Evolutionary conservation across 2,888 invertebrate species (phyloP), one percentile per base, ranked within the genome.

Genomic region (Noctua comes): DNA sequence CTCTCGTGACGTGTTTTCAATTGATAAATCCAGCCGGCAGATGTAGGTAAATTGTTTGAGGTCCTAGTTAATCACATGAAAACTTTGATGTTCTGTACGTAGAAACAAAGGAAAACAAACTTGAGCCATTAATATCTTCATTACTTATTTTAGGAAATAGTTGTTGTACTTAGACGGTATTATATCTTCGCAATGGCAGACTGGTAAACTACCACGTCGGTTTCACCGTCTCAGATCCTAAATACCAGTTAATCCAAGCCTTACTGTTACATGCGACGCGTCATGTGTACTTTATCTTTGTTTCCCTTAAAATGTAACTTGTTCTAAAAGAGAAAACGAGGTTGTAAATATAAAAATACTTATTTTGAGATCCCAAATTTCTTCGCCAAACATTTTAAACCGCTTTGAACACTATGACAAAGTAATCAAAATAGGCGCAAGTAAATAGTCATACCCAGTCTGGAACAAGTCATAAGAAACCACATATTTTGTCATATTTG

Each of bases 171-270:
- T 11, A 51, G 54, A 27, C 16, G 5, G 40, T 59, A 16, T 24
- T 57, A 80, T 70, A 66, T 11, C 13, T 21, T 57, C n/a, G 16
- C 13, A 46, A 36, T 68, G 48, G 73, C 46, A 40, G 48, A 59
- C 54, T 62, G 54, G 18, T 68, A 43, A 64, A 66, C 66, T 71
- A 70, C n/a, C 43, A 54, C n/a, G 70, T 54, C 59, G 64, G 54
- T 71, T 70, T 69, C 11, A 59, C 43, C 16, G n/a, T 59, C 80
- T 64, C 62, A 72, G 54, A 27, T 71, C 27, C 27, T 46, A n/a
- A 74, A 68, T 85, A n/a, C 48, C 16, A 77, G 77, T 77, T 82
- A 82, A 85, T 82, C 62, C 73, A 66, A 69, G 72, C 13, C 48
- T 73, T n/a, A 69, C n/a, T 70, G 64, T 46, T 54, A 57, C 76